These are phyloP conservation scores for Heliconius sara DNA, from an alignment of 2,888 invertebrate genomes.

Conservation along the genomic window DNA sequence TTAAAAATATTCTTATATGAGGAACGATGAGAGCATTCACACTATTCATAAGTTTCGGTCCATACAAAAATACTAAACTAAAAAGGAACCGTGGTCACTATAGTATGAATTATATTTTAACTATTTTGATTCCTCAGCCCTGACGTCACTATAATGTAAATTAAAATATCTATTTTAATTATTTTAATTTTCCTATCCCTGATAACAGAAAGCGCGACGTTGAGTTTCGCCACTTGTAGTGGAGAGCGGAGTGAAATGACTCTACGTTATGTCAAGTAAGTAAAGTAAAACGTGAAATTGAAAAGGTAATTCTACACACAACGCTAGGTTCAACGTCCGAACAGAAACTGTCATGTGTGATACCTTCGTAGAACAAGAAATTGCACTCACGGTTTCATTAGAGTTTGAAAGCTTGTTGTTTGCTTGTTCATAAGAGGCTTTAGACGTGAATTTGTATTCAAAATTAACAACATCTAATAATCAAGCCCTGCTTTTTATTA, in stretches of 20 bases:
- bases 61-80: no score
- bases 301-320: conserved; percentile 15
- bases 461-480: conserved; percentile 21
- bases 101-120: neutral
- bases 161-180: neutral
- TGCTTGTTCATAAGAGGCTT: conserved; percentile 50
- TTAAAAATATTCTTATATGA: no score
- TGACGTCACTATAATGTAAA: neutral
- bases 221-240: neutral
- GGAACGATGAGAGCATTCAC: no score
- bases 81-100: no score
- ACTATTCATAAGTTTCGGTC: no score
- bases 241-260: neutral
- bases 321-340: conserved; percentile 42
- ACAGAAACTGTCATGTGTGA: conserved; percentile 53
- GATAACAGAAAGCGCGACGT: neutral
- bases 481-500: neutral
- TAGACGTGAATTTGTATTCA: conserved; percentile 32
- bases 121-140: neutral
- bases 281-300: neutral
- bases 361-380: conserved; percentile 58
- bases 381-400: conserved; percentile 61
- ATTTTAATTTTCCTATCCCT: neutral
- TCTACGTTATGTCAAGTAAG: neutral
- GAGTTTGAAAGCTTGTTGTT: conserved; percentile 59